Evolutionary conservation across 2,888 invertebrate genomes (phyloP).

Genomic region (Anagyrus pseudococci): DNA sequence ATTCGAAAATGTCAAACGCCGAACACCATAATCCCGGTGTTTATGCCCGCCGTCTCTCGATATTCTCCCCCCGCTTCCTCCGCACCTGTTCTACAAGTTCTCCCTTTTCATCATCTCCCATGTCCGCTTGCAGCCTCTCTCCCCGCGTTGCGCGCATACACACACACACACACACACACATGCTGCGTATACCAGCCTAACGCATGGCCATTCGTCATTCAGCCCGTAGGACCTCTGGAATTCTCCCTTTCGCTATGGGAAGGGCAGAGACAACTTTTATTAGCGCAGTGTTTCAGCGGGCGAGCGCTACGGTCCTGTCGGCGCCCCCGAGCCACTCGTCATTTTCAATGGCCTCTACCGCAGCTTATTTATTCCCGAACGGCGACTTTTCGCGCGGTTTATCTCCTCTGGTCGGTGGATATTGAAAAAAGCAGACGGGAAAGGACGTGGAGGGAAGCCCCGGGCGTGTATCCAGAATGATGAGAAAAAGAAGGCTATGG

Average conservation of each 20-base stretch:
- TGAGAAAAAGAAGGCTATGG: background rate
- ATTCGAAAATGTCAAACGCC: too few species aligned
- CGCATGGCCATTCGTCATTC: constrained; percentile 6
- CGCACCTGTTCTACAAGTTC: background rate
- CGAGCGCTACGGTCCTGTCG: constrained; percentile 14
- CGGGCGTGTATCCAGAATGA: background rate
- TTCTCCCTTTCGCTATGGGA: constrained; percentile 7
- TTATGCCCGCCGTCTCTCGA: background rate
- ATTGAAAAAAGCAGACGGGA: constrained; percentile 6
- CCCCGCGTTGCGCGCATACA: background rate
- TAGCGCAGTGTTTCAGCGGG: constrained; percentile 42
- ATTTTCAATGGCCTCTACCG: constrained; percentile 26
- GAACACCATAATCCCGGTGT: too few species aligned
- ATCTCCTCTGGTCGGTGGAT: constrained; percentile 11
- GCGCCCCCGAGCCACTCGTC: constrained; percentile 27
- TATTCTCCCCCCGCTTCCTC: background rate
- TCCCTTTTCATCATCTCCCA: background rate
- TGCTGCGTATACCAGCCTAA: too few species aligned
- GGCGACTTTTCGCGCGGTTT: constrained; percentile 21
- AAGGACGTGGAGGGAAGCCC: background rate
- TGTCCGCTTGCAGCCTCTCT: constrained; percentile 16
- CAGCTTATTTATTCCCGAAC: constrained; percentile 26
- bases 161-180: background rate
- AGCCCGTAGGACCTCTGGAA: background rate
- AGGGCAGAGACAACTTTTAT: constrained; percentile 42